phyloP scores from a whole-genome alignment of 2,888 invertebrate species.

The Blera fallax region DNA sequence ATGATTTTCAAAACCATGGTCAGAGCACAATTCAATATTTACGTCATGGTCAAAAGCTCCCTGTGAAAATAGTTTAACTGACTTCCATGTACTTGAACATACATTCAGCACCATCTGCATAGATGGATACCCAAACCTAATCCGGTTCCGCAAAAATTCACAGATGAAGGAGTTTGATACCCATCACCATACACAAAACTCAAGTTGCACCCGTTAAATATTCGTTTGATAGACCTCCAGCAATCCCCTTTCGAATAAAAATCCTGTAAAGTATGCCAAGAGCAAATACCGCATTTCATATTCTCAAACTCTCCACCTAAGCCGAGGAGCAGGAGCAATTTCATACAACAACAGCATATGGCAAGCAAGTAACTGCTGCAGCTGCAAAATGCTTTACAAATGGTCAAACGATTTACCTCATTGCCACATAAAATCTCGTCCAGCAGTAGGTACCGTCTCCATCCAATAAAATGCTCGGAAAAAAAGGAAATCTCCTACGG shows the following conservation, averaged over 20 bases:
- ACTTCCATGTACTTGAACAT: too few species aligned
- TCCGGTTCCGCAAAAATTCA: not conserved
- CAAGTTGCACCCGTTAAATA: slow-evolving; percentile 12
- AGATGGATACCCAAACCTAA: too few species aligned
- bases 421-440: slow-evolving; percentile 59
- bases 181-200: not conserved
- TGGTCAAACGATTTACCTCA: slow-evolving; percentile 68
- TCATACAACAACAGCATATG: slow-evolving; percentile 48
- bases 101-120: too few species aligned
- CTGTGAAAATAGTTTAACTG: too few species aligned
- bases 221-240: slow-evolving; percentile 13
- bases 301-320: not conserved
- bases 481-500: slow-evolving; percentile 13
- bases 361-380: slow-evolving; percentile 48
- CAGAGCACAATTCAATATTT: too few species aligned
- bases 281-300: not conserved
- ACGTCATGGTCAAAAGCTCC: too few species aligned
- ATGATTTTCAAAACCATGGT: too few species aligned
- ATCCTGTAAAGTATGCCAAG: slow-evolving; percentile 3
- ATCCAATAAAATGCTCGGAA: slow-evolving; percentile 42
- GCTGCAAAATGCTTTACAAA: slow-evolving; percentile 58
- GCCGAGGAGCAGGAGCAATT: slow-evolving; percentile 18
- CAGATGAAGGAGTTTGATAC: not conserved
- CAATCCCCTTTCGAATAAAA: not conserved
- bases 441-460: not conserved